phyloP scores from a whole-genome alignment of 2,888 invertebrate genomes.

The Tipula lateralis region DNA sequence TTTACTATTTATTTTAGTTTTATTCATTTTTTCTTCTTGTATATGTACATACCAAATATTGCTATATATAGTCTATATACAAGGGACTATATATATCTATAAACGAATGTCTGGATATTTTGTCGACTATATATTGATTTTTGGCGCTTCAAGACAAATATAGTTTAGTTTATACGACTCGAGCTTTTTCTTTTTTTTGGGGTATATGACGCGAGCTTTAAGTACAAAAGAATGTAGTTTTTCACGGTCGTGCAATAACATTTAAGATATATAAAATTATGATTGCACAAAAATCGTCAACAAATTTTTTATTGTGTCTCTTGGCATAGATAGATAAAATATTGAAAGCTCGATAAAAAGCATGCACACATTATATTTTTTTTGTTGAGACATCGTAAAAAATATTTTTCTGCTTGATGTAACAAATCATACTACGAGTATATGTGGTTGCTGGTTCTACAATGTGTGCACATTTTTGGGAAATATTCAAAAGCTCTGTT shows the following conservation, averaged over 20 bases:
- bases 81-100: not conserved
- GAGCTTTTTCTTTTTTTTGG: not conserved
- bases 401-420: not conserved
- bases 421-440: not conserved
- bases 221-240: not conserved
- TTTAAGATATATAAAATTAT: not conserved
- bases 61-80: too few relatives aligned
- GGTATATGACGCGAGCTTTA: not conserved
- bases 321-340: not conserved
- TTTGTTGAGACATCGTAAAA: not conserved
- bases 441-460: not conserved
- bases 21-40: not conserved
- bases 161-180: not conserved
- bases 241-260: not conserved
- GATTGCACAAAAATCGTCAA: not conserved
- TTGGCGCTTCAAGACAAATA: not conserved
- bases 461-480: not conserved
- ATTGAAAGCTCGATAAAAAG: not conserved
- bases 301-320: not conserved
- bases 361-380: not conserved
- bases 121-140: slow-evolving; percentile 2
- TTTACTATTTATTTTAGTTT: not conserved
- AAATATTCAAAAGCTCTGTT: not conserved
- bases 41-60: not conserved
- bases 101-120: not conserved